Evolutionary conservation across 2,113 vertebrate species (phyloP).

Genomic region (Silurus glanis): DNA sequence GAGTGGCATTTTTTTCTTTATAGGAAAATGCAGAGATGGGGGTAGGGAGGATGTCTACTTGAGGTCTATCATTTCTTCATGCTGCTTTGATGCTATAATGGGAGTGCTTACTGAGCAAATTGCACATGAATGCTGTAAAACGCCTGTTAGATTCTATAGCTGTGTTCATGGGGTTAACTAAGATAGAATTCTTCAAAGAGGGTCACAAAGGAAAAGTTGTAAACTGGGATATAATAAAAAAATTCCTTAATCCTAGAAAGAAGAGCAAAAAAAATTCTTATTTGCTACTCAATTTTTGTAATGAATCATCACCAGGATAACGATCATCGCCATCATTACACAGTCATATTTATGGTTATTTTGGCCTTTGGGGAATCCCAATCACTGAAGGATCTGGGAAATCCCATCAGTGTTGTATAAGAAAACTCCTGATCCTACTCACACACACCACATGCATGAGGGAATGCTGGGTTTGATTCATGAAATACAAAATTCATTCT

Average conservation of each 20-base stretch:
- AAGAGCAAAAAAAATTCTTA: background rate
- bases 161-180: slow-evolving; percentile 15
- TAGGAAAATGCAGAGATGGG: slow-evolving; percentile 25
- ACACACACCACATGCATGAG: background rate
- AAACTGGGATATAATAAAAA: background rate
- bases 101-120: slow-evolving; percentile 17
- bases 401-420: slow-evolving; percentile 16
- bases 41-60: slow-evolving; percentile 18
- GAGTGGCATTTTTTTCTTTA: slow-evolving; percentile 56
- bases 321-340: background rate
- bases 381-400: slow-evolving; percentile 14
- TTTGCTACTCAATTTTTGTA: background rate
- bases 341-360: background rate
- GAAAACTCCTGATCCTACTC: slow-evolving; percentile 19
- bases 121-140: slow-evolving; percentile 1
- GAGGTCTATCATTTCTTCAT: slow-evolving; percentile 42
- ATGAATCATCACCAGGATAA: slow-evolving; percentile 13
- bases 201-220: background rate
- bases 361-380: slow-evolving; percentile 1
- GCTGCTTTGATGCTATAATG: slow-evolving; percentile 32
- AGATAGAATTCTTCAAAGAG: slow-evolving; percentile 14
- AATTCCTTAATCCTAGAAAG: background rate
- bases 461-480: slow-evolving; percentile 44
- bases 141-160: slow-evolving; percentile 25
- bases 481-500: slow-evolving; percentile 46